Evolutionary conservation across 2,888 invertebrate species (phyloP).

Genomic region (Acheta domesticus): DNA sequence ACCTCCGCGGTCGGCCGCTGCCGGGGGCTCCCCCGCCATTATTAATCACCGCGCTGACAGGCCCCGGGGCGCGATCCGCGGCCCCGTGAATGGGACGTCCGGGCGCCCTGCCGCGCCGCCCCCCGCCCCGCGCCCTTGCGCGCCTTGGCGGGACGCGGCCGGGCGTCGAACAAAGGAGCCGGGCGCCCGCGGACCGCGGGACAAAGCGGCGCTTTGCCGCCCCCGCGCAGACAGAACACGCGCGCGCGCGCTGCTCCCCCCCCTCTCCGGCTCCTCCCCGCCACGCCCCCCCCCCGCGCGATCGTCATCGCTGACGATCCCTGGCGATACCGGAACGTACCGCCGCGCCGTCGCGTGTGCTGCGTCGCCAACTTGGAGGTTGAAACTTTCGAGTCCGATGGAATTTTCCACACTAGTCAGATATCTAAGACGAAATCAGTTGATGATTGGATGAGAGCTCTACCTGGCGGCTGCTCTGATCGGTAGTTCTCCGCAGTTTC

Average conservation of each 20-base stretch:
- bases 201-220: not conserved
- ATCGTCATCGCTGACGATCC: too few relatives aligned
- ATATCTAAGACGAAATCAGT: too few relatives aligned
- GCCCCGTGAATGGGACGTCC: constrained; percentile 9
- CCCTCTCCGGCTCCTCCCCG: too few relatives aligned
- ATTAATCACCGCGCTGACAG: constrained; percentile 18
- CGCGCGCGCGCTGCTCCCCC: not conserved
- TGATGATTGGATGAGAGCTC: too few relatives aligned
- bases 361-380: too few relatives aligned
- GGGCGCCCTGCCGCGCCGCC: not conserved
- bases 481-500: too few relatives aligned
- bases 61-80: not conserved
- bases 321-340: too few relatives aligned
- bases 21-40: not conserved
- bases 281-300: too few relatives aligned
- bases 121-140: not conserved
- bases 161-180: not conserved
- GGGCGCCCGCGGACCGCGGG: not conserved
- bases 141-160: not conserved
- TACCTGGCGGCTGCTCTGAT: too few relatives aligned
- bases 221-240: not conserved
- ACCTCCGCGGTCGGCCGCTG: not conserved
- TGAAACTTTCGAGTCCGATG: too few relatives aligned
- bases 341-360: too few relatives aligned
- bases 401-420: too few relatives aligned